phyloP scores from a whole-genome alignment of 2,888 invertebrate species.

The Zhuqinia jingwanae region DNA sequence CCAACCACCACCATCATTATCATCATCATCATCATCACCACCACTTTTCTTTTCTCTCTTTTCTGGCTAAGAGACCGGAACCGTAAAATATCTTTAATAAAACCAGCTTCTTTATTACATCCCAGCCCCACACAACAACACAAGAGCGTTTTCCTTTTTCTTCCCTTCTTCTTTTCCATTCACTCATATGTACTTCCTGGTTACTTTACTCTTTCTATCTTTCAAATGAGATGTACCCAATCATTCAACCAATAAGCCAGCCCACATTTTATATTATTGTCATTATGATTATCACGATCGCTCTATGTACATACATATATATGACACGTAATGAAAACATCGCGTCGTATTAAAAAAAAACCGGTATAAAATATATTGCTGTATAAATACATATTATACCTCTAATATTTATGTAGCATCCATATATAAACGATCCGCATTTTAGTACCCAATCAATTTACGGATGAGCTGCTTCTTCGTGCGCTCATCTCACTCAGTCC shows the following conservation, averaged over 20 bases:
- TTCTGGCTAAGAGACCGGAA: constrained; percentile 62
- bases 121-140: not conserved
- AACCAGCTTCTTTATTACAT: constrained; percentile 50
- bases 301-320: no score
- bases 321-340: not conserved
- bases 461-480: constrained; percentile 63
- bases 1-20: no score
- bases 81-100: constrained; percentile 63
- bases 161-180: constrained; percentile 15
- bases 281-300: constrained; percentile 62
- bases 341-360: constrained; percentile 2
- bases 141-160: not conserved
- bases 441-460: constrained; percentile 69
- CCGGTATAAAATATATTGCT: constrained; percentile 26
- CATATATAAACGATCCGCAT: not conserved
- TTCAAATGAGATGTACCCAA: constrained; percentile 55
- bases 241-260: constrained; percentile 49
- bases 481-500: constrained; percentile 19
- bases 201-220: not conserved
- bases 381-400: not conserved
- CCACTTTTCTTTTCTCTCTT: not conserved
- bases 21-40: constrained; percentile 11
- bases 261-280: constrained; percentile 55
- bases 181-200: not conserved
- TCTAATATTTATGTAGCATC: not conserved